Conservation (phyloP, 2,797 vertebrate species). For the Somateria mollissima region DNA sequence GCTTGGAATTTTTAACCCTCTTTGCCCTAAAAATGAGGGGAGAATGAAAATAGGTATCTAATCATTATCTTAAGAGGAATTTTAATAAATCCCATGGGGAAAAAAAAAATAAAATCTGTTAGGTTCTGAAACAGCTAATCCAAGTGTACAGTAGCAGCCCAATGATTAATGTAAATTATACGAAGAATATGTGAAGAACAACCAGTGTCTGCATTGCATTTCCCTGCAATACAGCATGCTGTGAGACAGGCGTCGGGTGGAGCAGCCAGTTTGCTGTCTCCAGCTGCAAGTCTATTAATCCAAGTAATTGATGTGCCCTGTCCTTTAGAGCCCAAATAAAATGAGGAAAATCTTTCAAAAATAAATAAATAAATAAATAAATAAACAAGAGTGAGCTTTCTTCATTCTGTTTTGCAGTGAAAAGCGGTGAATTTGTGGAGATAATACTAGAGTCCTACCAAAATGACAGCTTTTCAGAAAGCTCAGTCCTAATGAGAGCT, state of each 20-base stretch:
- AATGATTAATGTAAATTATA: not conserved
- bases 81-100: not conserved
- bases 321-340: not conserved
- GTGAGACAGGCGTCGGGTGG: rapidly evolving
- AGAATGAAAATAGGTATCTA: not conserved
- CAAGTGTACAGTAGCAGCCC: not conserved
- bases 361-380: not conserved
- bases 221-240: rapidly evolving
- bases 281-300: not conserved
- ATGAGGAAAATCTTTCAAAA: not conserved
- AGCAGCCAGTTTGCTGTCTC: not conserved
- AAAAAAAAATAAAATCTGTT: not conserved
- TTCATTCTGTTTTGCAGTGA: not conserved
- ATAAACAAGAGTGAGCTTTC: not conserved
- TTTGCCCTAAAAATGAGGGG: not conserved
- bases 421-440: not conserved
- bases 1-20: not conserved
- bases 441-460: not conserved
- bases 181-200: not conserved
- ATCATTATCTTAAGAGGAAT: not conserved
- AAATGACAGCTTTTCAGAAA: slow-evolving; percentile 34
- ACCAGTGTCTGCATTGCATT: rapidly evolving
- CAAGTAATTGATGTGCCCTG: not conserved
- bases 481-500: slow-evolving; percentile 26
- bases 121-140: not conserved